Conservation (phyloP, 2,888 invertebrate species). For the Tupiocoris notatus region DNA sequence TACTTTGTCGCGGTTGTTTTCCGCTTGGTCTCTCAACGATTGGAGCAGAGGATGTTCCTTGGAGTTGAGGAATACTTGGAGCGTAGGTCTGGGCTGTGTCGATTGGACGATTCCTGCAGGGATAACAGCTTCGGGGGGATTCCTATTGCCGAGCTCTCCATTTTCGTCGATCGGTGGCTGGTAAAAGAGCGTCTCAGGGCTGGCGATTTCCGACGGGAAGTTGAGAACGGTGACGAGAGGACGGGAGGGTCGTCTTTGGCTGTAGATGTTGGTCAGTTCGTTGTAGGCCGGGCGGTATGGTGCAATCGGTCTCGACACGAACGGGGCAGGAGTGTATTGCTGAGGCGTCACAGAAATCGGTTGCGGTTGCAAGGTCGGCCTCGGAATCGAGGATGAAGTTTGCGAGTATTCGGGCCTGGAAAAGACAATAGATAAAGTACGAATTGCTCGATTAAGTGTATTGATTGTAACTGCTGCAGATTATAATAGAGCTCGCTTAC, state of each 20-base stretch:
- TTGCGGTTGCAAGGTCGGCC: not conserved
- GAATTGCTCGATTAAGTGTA: too few species aligned
- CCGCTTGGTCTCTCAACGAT: constrained; percentile 54
- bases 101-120: constrained; percentile 58
- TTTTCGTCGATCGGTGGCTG: constrained; percentile 50
- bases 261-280: constrained; percentile 12
- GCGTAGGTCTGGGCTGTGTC: constrained; percentile 54
- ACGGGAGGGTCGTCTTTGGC: not conserved
- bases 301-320: not conserved
- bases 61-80: constrained; percentile 55
- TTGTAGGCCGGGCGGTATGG: not conserved
- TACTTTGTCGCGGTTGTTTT: constrained; percentile 50
- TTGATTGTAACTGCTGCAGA: too few species aligned
- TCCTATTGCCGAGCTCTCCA: constrained; percentile 50
- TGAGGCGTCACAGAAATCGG: not conserved
- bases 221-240: constrained; percentile 51
- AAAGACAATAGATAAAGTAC: not conserved
- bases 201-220: constrained; percentile 51
- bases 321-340: not conserved
- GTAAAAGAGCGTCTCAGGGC: constrained; percentile 49
- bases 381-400: not conserved
- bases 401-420: constrained; percentile 26
- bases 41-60: constrained; percentile 54
- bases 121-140: constrained; percentile 53
- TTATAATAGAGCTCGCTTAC: too few species aligned